phyloP scores from a whole-genome alignment of 2,113 vertebrate genomes.

The Labeo rohita region DNA sequence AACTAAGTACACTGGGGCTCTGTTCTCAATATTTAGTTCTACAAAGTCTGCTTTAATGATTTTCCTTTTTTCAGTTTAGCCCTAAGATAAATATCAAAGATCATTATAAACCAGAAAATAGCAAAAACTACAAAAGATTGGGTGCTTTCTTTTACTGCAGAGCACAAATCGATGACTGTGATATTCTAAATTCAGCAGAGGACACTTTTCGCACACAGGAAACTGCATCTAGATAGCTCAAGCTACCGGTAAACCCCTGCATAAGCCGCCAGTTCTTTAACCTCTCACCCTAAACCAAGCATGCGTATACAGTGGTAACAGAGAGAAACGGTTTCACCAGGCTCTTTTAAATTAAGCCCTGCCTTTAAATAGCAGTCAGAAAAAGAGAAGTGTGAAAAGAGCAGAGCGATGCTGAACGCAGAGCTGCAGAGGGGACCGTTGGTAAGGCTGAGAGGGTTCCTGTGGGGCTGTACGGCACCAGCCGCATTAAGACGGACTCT shows the following conservation, averaged over 20 bases:
- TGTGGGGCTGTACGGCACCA: conserved; percentile 17
- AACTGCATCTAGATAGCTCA: conserved; percentile 30
- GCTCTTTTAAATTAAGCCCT: conserved; percentile 25
- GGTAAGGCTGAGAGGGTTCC: conserved; percentile 26
- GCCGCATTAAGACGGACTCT: not conserved
- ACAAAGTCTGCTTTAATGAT: not conserved
- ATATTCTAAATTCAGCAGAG: conserved; percentile 3
- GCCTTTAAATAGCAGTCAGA: conserved; percentile 52
- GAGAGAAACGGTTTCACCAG: not conserved
- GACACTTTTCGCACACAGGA: conserved; percentile 33
- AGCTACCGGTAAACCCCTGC: conserved; percentile 3
- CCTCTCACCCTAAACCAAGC: conserved; percentile 32
- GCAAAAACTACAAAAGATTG: not conserved
- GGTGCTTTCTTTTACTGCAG: not conserved
- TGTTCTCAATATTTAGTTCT: conserved; percentile 1
- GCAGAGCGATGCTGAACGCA: conserved; percentile 47
- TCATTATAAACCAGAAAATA: not conserved
- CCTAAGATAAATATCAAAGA: not conserved
- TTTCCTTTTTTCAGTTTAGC: not conserved
- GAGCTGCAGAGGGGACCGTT: conserved; percentile 21
- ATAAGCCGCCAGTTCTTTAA: conserved; percentile 10
- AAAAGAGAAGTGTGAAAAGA: conserved; percentile 59
- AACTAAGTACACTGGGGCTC: not conserved
- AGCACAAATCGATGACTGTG: not conserved
- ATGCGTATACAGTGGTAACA: not conserved